These are phyloP conservation scores for Brotula barbata DNA, from an alignment of 2,797 vertebrate species.

Conservation along the genomic window DNA sequence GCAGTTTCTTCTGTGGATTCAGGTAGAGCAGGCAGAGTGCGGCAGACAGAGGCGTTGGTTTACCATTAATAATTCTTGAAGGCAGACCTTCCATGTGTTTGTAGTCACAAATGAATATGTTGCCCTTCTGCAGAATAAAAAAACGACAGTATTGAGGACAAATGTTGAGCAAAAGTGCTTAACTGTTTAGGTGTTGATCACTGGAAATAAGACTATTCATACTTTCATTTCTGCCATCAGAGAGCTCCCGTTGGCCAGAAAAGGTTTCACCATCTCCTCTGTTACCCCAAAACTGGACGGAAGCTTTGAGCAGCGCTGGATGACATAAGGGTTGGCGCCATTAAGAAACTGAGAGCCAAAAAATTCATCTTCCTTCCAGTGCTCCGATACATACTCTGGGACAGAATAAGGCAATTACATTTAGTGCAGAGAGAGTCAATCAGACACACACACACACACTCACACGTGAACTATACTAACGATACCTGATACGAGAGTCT, in stretches of 20 bases:
- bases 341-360: conserved; percentile 58
- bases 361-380: conserved; percentile 56
- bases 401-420: background rate
- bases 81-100: conserved; percentile 37
- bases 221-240: conserved; percentile 43
- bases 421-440: background rate
- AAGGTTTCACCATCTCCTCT: conserved; percentile 50
- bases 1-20: conserved; percentile 37
- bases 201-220: background rate
- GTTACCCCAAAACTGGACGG: conserved; percentile 46
- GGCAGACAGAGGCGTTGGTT: conserved; percentile 3
- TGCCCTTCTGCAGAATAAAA: conserved; percentile 35
- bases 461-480: no score
- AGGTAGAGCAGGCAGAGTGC: conserved; percentile 41
- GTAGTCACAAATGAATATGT: conserved; percentile 45
- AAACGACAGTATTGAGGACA: no score
- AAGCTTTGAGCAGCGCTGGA: conserved; percentile 42
- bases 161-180: no score
- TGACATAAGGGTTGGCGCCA: conserved; percentile 41
- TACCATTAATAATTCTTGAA: conserved; percentile 7
- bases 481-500: conserved; percentile 31
- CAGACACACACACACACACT: no score
- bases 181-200: no score
- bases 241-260: conserved; percentile 24
- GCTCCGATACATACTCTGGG: conserved; percentile 38